A percentile compares a stretch with the other conserved stretches of the same genome.
Evolutionary conservation across 2,888 invertebrate species (phyloP).

Genomic region (Drosophila ezoana): DNA sequence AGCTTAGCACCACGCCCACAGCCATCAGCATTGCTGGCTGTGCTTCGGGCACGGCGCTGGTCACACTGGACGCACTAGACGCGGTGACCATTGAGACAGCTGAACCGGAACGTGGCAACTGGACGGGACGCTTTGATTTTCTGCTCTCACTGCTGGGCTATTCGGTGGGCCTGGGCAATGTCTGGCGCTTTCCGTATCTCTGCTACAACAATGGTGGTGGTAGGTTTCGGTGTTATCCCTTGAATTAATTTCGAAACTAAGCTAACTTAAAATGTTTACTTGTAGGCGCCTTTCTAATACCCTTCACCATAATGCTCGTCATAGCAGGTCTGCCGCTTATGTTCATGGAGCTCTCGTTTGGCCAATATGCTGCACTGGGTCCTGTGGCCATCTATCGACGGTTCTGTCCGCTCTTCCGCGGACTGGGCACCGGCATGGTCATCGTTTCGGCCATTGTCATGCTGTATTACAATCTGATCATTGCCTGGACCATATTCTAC

Average conservation of each 20-base stretch:
- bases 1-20: conserved; percentile 69
- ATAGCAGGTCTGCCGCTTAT: conserved; percentile 92
- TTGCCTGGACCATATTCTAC: conserved; percentile 92
- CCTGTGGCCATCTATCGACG: conserved; percentile 92
- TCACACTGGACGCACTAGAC: conserved; percentile 70
- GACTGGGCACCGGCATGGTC: conserved; percentile 91
- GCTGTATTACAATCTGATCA: conserved; percentile 91
- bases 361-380: conserved; percentile 92
- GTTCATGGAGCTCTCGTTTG: conserved; percentile 94
- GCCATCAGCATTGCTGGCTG: conserved; percentile 78
- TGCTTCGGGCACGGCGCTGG: conserved; percentile 81
- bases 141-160: conserved; percentile 90
- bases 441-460: conserved; percentile 91
- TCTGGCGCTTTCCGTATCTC: conserved; percentile 91
- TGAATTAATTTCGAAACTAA: not conserved
- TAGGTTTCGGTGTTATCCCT: conserved; percentile 72
- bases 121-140: conserved; percentile 91
- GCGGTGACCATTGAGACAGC: conserved; percentile 35
- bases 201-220: conserved; percentile 92
- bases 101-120: conserved; percentile 88
- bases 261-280: not conserved
- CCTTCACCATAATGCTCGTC: conserved; percentile 92
- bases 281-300: conserved; percentile 92
- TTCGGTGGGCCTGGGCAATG: conserved; percentile 90
- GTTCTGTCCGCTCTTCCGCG: conserved; percentile 90